Percentiles rank a stretch among this genome's conserved stretches.
Conservation (phyloP, 2,888 invertebrate genomes). For the Sminthurides aquaticus region DNA sequence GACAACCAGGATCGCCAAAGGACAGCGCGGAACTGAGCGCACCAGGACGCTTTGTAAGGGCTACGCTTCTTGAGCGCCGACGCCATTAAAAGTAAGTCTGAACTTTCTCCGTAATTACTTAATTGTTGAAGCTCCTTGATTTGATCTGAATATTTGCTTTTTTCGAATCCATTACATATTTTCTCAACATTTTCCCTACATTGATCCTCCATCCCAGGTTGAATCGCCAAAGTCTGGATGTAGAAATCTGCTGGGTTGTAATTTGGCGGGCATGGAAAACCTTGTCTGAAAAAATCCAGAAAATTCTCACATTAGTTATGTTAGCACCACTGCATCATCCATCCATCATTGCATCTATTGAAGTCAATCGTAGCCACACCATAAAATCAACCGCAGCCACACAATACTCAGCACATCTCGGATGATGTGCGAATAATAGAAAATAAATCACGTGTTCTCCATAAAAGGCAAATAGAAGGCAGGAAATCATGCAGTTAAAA, state of each 20-base stretch:
- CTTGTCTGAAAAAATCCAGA: conserved; percentile 55
- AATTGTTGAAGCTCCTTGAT: conserved; percentile 21
- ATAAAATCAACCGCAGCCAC: neutral
- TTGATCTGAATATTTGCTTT: conserved; percentile 25
- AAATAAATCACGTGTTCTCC: too few relatives aligned
- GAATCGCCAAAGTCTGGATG: conserved; percentile 78
- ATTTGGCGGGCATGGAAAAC: conserved; percentile 75
- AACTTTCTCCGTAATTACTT: conserved; percentile 12
- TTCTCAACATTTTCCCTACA: conserved; percentile 70
- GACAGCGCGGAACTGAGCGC: conserved; percentile 77
- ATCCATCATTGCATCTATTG: too few relatives aligned
- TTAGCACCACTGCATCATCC: too few relatives aligned
- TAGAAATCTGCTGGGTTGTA: conserved; percentile 93
- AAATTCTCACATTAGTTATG: neutral
- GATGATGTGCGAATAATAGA: too few relatives aligned
- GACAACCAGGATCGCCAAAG: conserved; percentile 85
- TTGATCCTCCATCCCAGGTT: conserved; percentile 71
- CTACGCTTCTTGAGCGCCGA: conserved; percentile 44
- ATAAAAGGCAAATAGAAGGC: too few relatives aligned
- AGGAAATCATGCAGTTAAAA: too few relatives aligned
- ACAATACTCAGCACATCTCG: too few relatives aligned
- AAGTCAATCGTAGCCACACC: too few relatives aligned
- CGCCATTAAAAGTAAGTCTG: neutral
- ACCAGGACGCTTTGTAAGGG: conserved; percentile 79
- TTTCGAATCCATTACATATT: conserved; percentile 48